These are phyloP conservation scores for Melinopterus prodromus DNA, from an alignment of 2,888 invertebrate genomes.

Conservation along the genomic window DNA sequence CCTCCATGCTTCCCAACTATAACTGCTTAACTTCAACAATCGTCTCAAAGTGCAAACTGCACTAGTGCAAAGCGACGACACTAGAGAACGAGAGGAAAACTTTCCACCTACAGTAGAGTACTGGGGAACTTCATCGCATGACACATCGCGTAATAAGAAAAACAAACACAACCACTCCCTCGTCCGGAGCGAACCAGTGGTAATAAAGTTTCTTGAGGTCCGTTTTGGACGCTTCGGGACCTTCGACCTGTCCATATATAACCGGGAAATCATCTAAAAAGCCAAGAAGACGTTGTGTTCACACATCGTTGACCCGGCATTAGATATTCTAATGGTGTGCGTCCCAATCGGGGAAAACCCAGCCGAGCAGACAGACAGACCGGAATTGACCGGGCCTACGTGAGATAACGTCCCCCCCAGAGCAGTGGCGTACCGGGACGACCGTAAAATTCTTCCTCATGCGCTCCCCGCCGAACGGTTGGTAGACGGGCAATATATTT, in stretches of 20 bases:
- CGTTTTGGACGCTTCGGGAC: not conserved
- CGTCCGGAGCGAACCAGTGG: not conserved
- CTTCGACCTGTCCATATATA: conserved; percentile 9
- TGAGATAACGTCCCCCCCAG: conserved; percentile 48
- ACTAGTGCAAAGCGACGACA: not conserved
- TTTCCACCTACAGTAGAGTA: not conserved
- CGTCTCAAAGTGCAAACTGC: not conserved
- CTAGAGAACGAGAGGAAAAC: not conserved
- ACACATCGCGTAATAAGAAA: not conserved
- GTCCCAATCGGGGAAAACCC: conserved; percentile 51
- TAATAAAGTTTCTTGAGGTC: not conserved
- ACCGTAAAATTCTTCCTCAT: not conserved
- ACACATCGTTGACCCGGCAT: conserved; percentile 51
- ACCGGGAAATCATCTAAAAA: conserved; percentile 35
- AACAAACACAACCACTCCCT: not conserved
- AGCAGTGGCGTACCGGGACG: conserved; percentile 42
- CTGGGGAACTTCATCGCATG: not conserved
- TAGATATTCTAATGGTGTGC: conserved; percentile 53
- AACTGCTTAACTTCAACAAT: not conserved
- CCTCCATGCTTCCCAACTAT: not conserved
- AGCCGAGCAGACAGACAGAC: conserved; percentile 46
- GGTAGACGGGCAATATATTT: not conserved
- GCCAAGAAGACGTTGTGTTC: conserved; percentile 42
- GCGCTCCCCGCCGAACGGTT: not conserved
- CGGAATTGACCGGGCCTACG: conserved; percentile 52